Percentiles rank a stretch among this genome's conserved stretches.
Evolutionary conservation across 2,797 vertebrate species (phyloP).

Genomic region (Falco berigora): DNA sequence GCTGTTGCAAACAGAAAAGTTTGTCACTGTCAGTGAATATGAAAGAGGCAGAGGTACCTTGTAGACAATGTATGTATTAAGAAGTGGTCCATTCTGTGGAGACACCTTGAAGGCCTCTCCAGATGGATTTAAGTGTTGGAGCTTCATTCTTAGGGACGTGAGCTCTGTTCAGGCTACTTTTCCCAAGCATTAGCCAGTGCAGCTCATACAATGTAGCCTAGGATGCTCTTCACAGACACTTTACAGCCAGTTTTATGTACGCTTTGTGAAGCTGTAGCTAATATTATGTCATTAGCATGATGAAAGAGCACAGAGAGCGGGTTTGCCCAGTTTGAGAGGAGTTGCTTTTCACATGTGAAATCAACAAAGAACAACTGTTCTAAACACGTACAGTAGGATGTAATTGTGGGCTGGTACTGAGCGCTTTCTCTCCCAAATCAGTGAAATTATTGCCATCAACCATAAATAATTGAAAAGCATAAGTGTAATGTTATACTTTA

Average conservation of each 20-base stretch:
- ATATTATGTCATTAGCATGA: not conserved
- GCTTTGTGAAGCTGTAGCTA: not conserved
- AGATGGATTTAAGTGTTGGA: not conserved
- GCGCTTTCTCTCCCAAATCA: not conserved
- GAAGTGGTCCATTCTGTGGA: not conserved
- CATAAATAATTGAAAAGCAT: not conserved
- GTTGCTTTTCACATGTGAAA: not conserved
- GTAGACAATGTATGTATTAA: accelerated
- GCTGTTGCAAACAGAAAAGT: not conserved
- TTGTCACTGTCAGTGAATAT: not conserved
- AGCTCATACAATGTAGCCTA: not conserved
- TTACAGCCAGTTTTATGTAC: not conserved
- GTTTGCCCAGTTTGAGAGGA: not conserved
- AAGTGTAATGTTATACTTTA: not conserved
- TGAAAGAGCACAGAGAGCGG: not conserved
- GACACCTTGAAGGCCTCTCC: not conserved
- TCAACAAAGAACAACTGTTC: not conserved
- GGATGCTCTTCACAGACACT: not conserved
- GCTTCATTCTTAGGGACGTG: not conserved
- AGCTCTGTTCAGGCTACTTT: not conserved
- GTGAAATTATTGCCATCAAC: not conserved
- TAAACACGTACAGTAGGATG: not conserved
- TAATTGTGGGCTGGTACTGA: not conserved
- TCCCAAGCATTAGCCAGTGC: not conserved
- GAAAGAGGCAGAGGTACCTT: not conserved